Conservation (phyloP, 2,797 vertebrate genomes). For the Tangara arthus region DNA sequence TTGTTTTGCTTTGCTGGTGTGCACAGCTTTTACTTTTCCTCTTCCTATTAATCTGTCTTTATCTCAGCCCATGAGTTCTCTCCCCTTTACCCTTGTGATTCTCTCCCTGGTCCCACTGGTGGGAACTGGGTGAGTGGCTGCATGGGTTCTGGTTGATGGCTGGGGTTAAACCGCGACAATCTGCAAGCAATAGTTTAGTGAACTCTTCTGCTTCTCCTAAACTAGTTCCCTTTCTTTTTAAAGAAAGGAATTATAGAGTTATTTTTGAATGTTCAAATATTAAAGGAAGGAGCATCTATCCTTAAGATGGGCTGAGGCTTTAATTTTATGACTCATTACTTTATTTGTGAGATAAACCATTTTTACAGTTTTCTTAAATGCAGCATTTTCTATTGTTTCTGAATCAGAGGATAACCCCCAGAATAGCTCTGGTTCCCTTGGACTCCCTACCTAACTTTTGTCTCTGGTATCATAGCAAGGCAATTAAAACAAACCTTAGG, state of each 20-base stretch:
- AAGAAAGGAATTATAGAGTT: not conserved
- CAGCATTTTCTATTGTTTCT: not conserved
- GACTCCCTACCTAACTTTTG: not conserved
- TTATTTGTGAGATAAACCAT: not conserved
- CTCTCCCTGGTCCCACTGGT: not conserved
- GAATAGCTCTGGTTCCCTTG: not conserved
- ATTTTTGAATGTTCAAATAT: not conserved
- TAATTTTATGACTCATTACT: not conserved
- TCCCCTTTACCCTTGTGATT: not conserved
- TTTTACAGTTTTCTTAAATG: not conserved
- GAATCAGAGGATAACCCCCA: not conserved
- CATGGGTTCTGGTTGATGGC: not conserved
- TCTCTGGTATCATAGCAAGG: not conserved
- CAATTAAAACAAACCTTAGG: not conserved
- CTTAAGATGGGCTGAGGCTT: not conserved
- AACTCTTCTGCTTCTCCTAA: not conserved
- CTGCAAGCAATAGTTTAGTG: not conserved
- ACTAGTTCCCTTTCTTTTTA: not conserved
- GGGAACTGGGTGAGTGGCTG: not conserved
- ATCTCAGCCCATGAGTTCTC: not conserved
- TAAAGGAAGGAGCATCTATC: not conserved
- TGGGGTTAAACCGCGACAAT: not conserved
- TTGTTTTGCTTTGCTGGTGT: not conserved
- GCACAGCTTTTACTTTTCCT: not conserved
- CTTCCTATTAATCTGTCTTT: not conserved